phyloP scores from a whole-genome alignment of 2,888 invertebrate species.

The Cancer borealis region DNA sequence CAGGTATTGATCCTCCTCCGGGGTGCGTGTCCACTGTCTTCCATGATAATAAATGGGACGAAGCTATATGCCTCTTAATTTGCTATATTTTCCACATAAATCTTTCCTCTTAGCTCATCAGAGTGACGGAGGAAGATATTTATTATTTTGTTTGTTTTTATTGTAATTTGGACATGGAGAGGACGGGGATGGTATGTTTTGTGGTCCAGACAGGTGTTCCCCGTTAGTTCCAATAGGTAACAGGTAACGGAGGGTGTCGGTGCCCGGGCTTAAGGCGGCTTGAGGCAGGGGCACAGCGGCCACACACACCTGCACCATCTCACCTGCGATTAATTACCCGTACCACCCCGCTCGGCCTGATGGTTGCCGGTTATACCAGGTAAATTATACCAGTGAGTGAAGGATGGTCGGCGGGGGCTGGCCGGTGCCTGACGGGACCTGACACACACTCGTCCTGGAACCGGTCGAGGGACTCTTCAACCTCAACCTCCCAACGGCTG shows the following conservation, averaged over 20 bases:
- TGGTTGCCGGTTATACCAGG: conserved; percentile 44
- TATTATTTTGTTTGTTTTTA: not conserved
- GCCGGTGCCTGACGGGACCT: conserved; percentile 48
- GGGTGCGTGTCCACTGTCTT: conserved; percentile 32
- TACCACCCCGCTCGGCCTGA: not conserved
- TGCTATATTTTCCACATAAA: conserved; percentile 38
- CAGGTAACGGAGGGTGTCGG: not conserved
- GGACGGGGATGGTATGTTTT: not conserved
- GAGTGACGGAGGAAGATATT: not conserved
- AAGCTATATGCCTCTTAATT: conserved; percentile 43
- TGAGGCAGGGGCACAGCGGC: not conserved
- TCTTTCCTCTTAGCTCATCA: not conserved
- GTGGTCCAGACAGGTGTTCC: not conserved
- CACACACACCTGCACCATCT: conserved; percentile 44
- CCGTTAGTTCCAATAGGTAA: not conserved
- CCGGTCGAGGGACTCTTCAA: conserved; percentile 7
- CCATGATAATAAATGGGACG: conserved; percentile 38
- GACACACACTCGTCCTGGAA: conserved; percentile 43
- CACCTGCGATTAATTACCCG: conserved; percentile 41
- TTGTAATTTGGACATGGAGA: not conserved
- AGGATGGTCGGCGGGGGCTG: conserved; percentile 35
- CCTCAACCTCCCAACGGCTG: conserved; percentile 17
- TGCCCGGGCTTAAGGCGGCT: not conserved
- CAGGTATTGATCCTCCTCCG: conserved; percentile 33
- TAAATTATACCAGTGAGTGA: conserved; percentile 51